phyloP scores from a whole-genome alignment of 2,113 vertebrate genomes.

The Lynx canadensis region DNA sequence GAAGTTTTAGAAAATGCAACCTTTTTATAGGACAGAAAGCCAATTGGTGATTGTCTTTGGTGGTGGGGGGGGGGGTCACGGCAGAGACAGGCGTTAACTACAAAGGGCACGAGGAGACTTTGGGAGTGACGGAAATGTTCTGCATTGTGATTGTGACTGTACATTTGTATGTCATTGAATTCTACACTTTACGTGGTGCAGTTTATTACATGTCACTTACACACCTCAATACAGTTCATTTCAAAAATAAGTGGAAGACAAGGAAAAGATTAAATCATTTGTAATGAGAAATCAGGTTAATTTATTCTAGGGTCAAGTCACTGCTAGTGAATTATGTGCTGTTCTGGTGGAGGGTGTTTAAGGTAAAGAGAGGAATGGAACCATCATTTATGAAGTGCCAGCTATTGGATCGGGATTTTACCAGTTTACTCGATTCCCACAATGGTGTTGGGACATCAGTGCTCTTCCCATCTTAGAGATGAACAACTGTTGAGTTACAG shows the following conservation, averaged over 20 bases:
- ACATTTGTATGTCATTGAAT: background rate
- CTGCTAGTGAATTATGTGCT: background rate
- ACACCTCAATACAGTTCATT: background rate
- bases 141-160: background rate
- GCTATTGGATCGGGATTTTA: rapidly evolving
- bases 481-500: background rate
- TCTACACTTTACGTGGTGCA: background rate
- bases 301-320: background rate
- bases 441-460: background rate
- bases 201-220: background rate
- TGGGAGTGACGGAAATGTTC: background rate
- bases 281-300: background rate
- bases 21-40: background rate
- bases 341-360: background rate
- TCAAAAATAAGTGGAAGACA: background rate
- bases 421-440: background rate
- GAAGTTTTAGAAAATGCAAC: background rate
- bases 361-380: background rate
- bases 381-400: rapidly evolving
- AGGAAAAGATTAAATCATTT: background rate
- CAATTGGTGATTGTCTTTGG: background rate
- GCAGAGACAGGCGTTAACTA: background rate
- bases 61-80: no score
- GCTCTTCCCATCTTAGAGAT: background rate
- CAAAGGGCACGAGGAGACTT: background rate